Conservation (phyloP, 2,888 invertebrate species). For the Orchestes rusci region DNA sequence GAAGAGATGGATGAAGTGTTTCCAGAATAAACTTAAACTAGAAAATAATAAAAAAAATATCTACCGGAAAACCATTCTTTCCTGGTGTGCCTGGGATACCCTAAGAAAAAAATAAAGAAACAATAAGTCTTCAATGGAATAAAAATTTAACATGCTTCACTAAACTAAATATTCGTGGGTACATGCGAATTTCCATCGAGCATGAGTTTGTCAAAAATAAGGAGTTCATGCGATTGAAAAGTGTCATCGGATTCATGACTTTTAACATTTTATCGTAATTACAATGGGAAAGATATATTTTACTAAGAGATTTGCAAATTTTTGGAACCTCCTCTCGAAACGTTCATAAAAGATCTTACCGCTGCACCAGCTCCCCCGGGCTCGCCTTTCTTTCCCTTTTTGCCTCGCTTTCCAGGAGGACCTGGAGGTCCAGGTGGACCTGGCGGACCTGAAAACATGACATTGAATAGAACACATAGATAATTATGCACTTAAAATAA, state of each 20-base stretch:
- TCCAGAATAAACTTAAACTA: conserved; percentile 8
- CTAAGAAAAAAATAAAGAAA: conserved; percentile 48
- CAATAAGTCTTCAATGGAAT: conserved; percentile 27
- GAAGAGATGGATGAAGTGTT: no score
- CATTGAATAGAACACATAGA: background rate
- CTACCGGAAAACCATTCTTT: conserved; percentile 88
- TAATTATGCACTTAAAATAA: background rate
- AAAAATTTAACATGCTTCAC: conserved; percentile 28
- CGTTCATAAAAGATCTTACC: no score
- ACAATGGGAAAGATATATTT: no score
- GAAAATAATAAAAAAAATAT: conserved; percentile 45
- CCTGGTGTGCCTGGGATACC: conserved; percentile 74
- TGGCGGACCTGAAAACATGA: conserved; percentile 43
- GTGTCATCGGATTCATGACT: no score
- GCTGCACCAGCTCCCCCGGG: conserved; percentile 70
- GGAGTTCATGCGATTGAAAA: no score
- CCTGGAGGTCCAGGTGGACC: conserved; percentile 71
- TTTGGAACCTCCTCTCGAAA: no score
- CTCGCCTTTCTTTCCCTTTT: conserved; percentile 86
- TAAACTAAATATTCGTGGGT: no score
- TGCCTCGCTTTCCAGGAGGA: conserved; percentile 79
- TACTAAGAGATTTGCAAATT: no score
- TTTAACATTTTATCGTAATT: no score
- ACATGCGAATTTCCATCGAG: no score
- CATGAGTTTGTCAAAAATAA: no score